These are phyloP conservation scores for Muschampia plurimacula DNA, from an alignment of 2,888 invertebrate genomes.

Conservation along the genomic window DNA sequence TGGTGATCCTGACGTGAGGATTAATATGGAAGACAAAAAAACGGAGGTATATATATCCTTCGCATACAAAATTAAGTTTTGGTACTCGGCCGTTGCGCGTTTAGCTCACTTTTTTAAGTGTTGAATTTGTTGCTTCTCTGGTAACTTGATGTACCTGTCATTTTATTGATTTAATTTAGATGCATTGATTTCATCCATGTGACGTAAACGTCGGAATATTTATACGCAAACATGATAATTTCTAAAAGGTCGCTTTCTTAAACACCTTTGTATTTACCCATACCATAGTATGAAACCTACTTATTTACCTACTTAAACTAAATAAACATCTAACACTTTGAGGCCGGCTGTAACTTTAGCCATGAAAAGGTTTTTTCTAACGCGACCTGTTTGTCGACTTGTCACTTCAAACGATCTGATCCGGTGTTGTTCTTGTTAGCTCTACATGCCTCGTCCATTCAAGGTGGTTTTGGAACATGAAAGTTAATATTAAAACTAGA, in stretches of 20 bases:
- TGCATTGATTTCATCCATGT: background rate
- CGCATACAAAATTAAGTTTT: constrained; percentile 74
- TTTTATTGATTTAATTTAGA: constrained; percentile 47
- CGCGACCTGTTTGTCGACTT: constrained; percentile 59
- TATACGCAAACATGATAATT: constrained; percentile 20
- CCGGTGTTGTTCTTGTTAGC: constrained; percentile 38
- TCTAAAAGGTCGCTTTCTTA: constrained; percentile 1
- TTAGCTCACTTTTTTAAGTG: constrained; percentile 27
- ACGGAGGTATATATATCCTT: constrained; percentile 67
- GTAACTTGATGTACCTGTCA: constrained; percentile 19
- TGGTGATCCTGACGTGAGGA: constrained; percentile 83
- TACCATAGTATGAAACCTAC: constrained; percentile 29
- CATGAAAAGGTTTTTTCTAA: constrained; percentile 39
- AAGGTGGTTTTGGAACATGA: constrained; percentile 41
- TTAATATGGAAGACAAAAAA: constrained; percentile 82
- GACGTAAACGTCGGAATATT: background rate
- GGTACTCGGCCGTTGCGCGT: constrained; percentile 52
- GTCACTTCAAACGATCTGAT: constrained; percentile 57
- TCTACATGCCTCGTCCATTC: constrained; percentile 30
- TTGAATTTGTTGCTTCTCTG: constrained; percentile 65
- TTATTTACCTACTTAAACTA: constrained; percentile 38
- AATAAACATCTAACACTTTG: constrained; percentile 35
- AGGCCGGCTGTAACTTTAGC: constrained; percentile 29
- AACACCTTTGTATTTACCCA: constrained; percentile 24
- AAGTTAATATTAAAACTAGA: constrained; percentile 49